Percentiles rank a stretch among this genome's conserved stretches.
Evolutionary conservation across 1,140 invertebrate species (phyloP).

Genomic region (Temnothorax nylanderi): DNA sequence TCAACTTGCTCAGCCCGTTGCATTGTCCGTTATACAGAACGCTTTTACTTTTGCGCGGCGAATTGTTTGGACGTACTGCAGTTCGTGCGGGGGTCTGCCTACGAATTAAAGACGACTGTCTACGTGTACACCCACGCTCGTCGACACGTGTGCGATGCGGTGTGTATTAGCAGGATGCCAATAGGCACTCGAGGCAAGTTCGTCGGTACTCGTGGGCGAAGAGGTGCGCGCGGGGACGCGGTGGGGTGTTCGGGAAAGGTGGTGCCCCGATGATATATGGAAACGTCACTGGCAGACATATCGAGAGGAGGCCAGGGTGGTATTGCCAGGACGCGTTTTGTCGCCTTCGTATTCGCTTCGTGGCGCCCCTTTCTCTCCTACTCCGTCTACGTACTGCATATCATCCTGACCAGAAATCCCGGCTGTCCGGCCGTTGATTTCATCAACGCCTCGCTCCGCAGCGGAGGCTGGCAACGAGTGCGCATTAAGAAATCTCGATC

Average conservation of each 20-base stretch:
- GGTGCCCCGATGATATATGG: constrained; percentile 81
- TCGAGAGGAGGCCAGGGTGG: constrained; percentile 79
- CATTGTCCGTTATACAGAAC: neutral
- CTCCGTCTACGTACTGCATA: constrained; percentile 54
- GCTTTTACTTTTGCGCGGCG: constrained; percentile 10
- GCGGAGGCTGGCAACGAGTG: neutral
- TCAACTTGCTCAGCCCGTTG: neutral
- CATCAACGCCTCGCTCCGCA: constrained; percentile 22
- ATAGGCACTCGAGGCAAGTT: constrained; percentile 80
- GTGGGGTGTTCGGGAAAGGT: constrained; percentile 73
- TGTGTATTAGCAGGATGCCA: constrained; percentile 79
- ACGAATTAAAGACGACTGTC: constrained; percentile 40
- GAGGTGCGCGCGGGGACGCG: constrained; percentile 61
- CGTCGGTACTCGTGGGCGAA: constrained; percentile 66
- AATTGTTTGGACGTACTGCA: constrained; percentile 25
- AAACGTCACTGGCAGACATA: constrained; percentile 84
- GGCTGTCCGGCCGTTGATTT: constrained; percentile 23
- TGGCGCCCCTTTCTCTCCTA: constrained; percentile 63
- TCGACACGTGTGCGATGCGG: constrained; percentile 59
- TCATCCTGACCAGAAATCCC: constrained; percentile 69
- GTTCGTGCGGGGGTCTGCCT: neutral
- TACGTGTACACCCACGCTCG: constrained; percentile 36
- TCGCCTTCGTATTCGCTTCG: constrained; percentile 78
- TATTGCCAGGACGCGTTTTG: constrained; percentile 76
- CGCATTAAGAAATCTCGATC: neutral